Evolutionary conservation across 1,140 invertebrate genomes (phyloP).

Genomic region (Drosophila lini): DNA sequence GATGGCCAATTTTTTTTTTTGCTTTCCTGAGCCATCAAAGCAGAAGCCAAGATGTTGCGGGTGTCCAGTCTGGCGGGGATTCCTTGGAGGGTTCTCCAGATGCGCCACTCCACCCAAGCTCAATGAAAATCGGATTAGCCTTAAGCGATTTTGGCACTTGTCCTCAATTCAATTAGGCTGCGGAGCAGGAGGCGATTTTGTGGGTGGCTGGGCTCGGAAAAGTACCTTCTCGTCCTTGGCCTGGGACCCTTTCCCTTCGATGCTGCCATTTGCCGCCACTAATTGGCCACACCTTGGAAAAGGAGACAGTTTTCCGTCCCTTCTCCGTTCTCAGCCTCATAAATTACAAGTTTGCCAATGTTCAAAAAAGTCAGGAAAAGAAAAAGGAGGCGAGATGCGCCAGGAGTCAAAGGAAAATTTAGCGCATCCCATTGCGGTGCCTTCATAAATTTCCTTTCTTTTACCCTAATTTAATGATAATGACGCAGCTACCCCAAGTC

Average conservation of each 20-base stretch:
- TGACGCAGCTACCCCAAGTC: slow-evolving; percentile 71
- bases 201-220: slow-evolving; percentile 44
- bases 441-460: slow-evolving; percentile 71
- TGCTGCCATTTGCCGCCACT: slow-evolving; percentile 70
- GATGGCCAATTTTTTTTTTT: slow-evolving; percentile 27
- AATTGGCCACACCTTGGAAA: slow-evolving; percentile 69
- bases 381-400: slow-evolving; percentile 15
- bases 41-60: slow-evolving; percentile 72
- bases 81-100: slow-evolving; percentile 41
- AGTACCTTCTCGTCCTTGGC: slow-evolving; percentile 43
- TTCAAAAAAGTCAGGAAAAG: slow-evolving; percentile 32
- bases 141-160: slow-evolving; percentile 74
- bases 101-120: slow-evolving; percentile 41
- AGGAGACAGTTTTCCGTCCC: slow-evolving; percentile 29
- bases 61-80: slow-evolving; percentile 58
- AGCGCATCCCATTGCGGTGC: slow-evolving; percentile 72
- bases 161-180: slow-evolving; percentile 78
- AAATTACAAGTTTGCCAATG: slow-evolving; percentile 74
- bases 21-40: slow-evolving; percentile 36
- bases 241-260: slow-evolving; percentile 7
- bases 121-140: slow-evolving; percentile 79
- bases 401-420: slow-evolving; percentile 69
- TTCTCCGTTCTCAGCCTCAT: slow-evolving; percentile 70
- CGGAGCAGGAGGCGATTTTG: slow-evolving; percentile 23
- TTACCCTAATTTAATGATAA: slow-evolving; percentile 74